Evolutionary conservation across 2,113 vertebrate genomes (phyloP).

Genomic region (Toxotes chatareus): DNA sequence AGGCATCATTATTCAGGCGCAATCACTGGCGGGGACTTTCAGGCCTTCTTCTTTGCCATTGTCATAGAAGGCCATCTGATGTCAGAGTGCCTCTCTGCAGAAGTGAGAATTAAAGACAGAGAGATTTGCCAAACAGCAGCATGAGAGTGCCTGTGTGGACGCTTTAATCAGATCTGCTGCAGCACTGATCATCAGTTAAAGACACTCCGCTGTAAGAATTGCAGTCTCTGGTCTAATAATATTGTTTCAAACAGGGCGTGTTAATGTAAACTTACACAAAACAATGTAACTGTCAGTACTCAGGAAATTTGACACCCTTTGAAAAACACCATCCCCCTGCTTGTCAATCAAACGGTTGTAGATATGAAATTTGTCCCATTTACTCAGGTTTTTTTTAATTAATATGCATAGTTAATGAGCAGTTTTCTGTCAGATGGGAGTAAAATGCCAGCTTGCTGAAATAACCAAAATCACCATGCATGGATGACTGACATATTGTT

Average conservation of each 20-base stretch:
- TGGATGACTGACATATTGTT: constrained; percentile 65
- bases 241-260: not conserved
- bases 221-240: constrained; percentile 17
- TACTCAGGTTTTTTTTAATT: constrained; percentile 59
- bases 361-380: constrained; percentile 33
- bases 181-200: constrained; percentile 37
- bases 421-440: constrained; percentile 54
- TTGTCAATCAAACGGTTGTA: constrained; percentile 61
- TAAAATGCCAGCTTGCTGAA: constrained; percentile 63
- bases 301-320: constrained; percentile 33
- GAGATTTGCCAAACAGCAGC: constrained; percentile 50
- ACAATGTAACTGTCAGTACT: constrained; percentile 19
- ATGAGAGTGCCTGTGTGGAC: constrained; percentile 10
- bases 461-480: constrained; percentile 54
- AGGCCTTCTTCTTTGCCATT: constrained; percentile 57
- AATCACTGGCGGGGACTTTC: constrained; percentile 62
- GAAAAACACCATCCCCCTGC: constrained; percentile 32
- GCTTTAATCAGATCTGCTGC: constrained; percentile 39
- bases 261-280: constrained; percentile 40
- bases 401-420: constrained; percentile 70
- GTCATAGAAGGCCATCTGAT: constrained; percentile 72
- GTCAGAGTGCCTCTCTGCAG: constrained; percentile 55
- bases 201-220: not conserved
- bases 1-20: constrained; percentile 72
- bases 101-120: constrained; percentile 42